phyloP scores from a whole-genome alignment of 2,113 vertebrate genomes.

The Microtus richardsoni region DNA sequence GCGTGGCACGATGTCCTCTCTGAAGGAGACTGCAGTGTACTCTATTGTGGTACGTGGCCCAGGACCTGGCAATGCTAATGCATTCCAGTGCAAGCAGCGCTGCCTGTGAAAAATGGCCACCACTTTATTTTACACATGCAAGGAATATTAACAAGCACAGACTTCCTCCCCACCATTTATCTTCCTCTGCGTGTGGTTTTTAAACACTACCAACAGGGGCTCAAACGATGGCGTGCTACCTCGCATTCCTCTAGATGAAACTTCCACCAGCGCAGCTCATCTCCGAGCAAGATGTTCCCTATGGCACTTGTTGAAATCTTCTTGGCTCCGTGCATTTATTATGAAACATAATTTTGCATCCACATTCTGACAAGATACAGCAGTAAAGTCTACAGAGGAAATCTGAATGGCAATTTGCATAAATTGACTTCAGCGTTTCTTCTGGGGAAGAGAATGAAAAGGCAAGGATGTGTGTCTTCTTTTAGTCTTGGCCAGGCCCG shows the following conservation, averaged over 20 bases:
- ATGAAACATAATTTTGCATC: conserved; percentile 55
- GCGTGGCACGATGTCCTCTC: neutral
- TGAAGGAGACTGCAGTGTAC: neutral
- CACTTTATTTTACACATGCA: neutral
- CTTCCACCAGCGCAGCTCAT: neutral
- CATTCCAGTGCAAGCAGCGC: neutral
- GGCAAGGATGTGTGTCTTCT: conserved; percentile 33
- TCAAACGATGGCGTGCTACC: neutral
- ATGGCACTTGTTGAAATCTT: conserved; percentile 57
- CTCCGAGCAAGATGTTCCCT: neutral
- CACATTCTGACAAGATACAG: conserved; percentile 62
- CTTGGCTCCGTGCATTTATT: conserved; percentile 52
- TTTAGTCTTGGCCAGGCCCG: conserved; percentile 28
- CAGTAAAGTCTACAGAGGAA: conserved; percentile 67
- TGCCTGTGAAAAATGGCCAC: conserved; percentile 22
- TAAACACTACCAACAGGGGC: neutral
- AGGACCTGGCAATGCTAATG: neutral
- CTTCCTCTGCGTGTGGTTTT: neutral
- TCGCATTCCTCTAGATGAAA: neutral
- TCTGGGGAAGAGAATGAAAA: conserved; percentile 62
- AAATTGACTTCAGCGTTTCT: conserved; percentile 64
- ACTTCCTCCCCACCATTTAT: neutral
- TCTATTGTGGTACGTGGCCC: neutral
- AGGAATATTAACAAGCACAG: neutral
- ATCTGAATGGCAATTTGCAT: conserved; percentile 72